Evolutionary conservation across 2,888 invertebrate species (phyloP), one percentile per base, ranked within the genome.

Genomic region (Ectemnius continuus): DNA sequence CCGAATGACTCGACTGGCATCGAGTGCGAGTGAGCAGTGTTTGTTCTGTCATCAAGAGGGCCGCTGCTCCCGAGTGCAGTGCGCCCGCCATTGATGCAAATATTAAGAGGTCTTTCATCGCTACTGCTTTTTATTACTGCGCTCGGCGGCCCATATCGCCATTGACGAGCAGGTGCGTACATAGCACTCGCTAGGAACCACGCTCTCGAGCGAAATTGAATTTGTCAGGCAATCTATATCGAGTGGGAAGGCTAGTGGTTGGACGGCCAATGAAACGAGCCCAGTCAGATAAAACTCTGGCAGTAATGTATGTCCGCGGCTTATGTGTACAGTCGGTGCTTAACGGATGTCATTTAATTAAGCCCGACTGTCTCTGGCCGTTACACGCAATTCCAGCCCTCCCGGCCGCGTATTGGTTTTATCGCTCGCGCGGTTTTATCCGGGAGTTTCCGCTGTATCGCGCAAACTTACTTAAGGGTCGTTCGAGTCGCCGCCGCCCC

Each of bases 291-390:
- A 36, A 13, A 26, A 26, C 4, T 8, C 13, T 4, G 8, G 18
- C 14, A 23, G 36, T 36, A n/a, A 60, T 18, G 36, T 60, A 60
- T 60, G 57, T n/a, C 16, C 46, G 60, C 36, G 20, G 18, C 46
- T 61, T 61, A 36, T 36, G 36, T 36, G 36, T 61, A 20, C 45
- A 61, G 46, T 18, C 13, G 46, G 46, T n/a, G 16, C 18, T 61
- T 61, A 61, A 61, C 46, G 46, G 46, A 61, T 46, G 46, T 61
- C 64, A 64, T 65, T 73, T 73, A 73, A 65, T 73, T 70, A 70
- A 69, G 56, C 56, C 36, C 57, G 0, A 8, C 57, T 64, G 28
- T 52, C 0, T 18, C 14, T 23, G 28, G 18, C 13, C 18, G 26
- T 28, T 45, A n/a, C 45, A 62, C 47, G 46, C 23, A 61, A 67